These are phyloP conservation scores for Chionomys nivalis DNA, from an alignment of 2,113 vertebrate species.

Conservation along the genomic window DNA sequence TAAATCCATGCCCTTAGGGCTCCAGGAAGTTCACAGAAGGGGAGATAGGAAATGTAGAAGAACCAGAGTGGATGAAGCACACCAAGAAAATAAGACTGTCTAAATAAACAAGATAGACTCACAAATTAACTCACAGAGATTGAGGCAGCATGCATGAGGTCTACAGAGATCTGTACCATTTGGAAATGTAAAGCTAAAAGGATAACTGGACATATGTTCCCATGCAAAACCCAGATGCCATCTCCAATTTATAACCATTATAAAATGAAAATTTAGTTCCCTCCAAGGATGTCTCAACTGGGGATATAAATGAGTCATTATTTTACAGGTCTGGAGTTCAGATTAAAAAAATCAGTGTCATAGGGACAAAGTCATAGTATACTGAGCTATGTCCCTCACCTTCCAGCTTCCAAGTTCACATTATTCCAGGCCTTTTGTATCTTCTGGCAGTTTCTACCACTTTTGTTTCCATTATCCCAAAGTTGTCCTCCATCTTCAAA, in stretches of 20 bases:
- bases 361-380: not conserved
- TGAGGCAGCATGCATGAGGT: not conserved
- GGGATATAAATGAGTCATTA: not conserved
- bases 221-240: not conserved
- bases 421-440: not conserved
- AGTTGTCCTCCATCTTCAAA: not conserved
- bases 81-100: not conserved
- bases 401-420: too few relatives aligned
- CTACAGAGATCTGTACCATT: not conserved
- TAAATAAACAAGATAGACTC: not conserved
- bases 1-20: not conserved
- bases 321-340: not conserved
- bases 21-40: not conserved
- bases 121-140: not conserved
- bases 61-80: not conserved
- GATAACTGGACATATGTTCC: not conserved
- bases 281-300: not conserved
- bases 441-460: not conserved
- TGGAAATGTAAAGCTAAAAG: not conserved
- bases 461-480: rapidly evolving
- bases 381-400: rapidly evolving
- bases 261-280: not conserved
- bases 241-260: not conserved
- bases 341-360: not conserved
- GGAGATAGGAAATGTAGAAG: not conserved